Percentiles rank a stretch among this genome's conserved stretches.
Conservation (phyloP, 2,797 vertebrate genomes). For the Hippocampus kuda region DNA sequence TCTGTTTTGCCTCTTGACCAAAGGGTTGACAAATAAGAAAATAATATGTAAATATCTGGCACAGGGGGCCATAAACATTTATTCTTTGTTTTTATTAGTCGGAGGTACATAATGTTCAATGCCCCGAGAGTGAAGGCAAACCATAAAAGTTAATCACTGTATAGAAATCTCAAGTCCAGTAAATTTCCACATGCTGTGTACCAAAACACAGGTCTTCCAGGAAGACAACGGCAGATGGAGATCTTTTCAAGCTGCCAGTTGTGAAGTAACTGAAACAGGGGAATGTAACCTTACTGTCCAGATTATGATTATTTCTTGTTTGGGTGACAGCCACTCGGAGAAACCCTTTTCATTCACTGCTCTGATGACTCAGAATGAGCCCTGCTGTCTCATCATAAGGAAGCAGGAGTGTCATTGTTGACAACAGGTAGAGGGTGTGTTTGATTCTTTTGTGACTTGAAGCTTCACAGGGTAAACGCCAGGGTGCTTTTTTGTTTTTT, state of each 20-base stretch:
- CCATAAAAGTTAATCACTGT: constrained; percentile 80
- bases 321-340: constrained; percentile 24
- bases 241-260: constrained; percentile 17
- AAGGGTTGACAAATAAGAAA: constrained; percentile 71
- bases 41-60: constrained; percentile 69
- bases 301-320: neutral
- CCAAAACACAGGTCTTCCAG: constrained; percentile 54
- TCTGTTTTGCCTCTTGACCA: constrained; percentile 61
- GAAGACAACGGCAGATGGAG: constrained; percentile 55
- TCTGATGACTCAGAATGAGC: constrained; percentile 46
- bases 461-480: constrained; percentile 16
- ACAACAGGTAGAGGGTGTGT: constrained; percentile 20
- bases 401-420: constrained; percentile 26
- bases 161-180: constrained; percentile 75
- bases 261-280: constrained; percentile 16
- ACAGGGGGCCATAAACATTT: constrained; percentile 69
- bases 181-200: constrained; percentile 73
- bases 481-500: constrained; percentile 34
- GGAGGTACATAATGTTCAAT: constrained; percentile 71
- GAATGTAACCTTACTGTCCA: constrained; percentile 6
- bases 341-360: constrained; percentile 38
- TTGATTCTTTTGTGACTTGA: constrained; percentile 8
- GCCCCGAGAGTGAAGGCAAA: constrained; percentile 67
- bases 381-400: constrained; percentile 11
- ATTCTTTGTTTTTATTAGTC: constrained; percentile 77